Evolutionary conservation across 1,140 invertebrate genomes (phyloP), one percentile per base, ranked within the genome.

Genomic region (Bombus sibiricus): DNA sequence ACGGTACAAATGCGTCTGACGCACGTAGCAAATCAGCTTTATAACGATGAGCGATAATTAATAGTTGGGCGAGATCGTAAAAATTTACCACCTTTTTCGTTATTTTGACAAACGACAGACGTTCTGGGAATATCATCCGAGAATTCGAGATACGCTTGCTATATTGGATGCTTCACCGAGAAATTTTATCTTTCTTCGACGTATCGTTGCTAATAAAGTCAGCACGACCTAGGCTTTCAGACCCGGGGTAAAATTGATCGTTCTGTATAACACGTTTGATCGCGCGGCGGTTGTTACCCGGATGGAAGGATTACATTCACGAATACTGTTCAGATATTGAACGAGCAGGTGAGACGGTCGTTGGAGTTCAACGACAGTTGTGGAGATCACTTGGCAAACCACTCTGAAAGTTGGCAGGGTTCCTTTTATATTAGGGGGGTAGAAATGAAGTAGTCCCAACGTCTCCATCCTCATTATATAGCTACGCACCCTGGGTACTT

Each of bases 351-450:
- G 87, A 86, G 83, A 76, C 75, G 73, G 74, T 86, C n/a, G 79
- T 43, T 73, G 69, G 64, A 89, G 79, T 89, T 88, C 69, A 81
- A 89, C 74, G 88, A 86, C 68, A 76, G 74, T 78, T 72, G 73
- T 69, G 53, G 77, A 86, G 83, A 83, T 81, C 83, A 66, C 87
- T 88, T 75, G 69, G 75, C 79, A 76, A 89, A 75, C 79, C 79
- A 89, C 88, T 89, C 76, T 32, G 83, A 86, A 86, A 90, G 83
- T 85, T 78, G 79, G 80, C 84, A 88, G 86, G 68, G 83, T 62
- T 80, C 75, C 79, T 76, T 53, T 53, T 78, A 88, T 81, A 83
- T 83, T 72, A 79, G 80, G 72, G 43, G 72, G 81, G 81, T 84
- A 8, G 86, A 89, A 81, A 81, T 57, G 80, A 88, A 90, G 83